Evolutionary conservation across 2,797 vertebrate genomes (phyloP).

Genomic region (Falco berigora): DNA sequence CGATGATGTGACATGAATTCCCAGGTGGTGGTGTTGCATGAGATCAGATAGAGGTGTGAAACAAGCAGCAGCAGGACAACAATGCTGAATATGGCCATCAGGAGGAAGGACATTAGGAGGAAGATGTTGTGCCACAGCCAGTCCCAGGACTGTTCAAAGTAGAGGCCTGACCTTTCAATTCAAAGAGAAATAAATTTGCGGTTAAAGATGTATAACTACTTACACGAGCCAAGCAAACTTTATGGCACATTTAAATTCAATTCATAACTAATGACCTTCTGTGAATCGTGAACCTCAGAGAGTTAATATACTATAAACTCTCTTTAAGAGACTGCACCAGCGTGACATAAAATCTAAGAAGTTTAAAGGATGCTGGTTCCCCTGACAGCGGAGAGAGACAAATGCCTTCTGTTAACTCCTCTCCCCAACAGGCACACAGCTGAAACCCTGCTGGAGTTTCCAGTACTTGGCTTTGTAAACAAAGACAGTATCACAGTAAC

Average conservation of each 20-base stretch:
- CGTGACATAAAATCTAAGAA: not conserved
- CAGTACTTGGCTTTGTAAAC: not conserved
- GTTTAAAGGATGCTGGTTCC: not conserved
- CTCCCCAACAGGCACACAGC: not conserved
- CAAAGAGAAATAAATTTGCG: not conserved
- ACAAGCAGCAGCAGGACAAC: conserved; percentile 83
- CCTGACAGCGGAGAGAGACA: not conserved
- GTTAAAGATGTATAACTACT: not conserved
- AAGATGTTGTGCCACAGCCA: conserved; percentile 82
- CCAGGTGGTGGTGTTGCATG: conserved; percentile 93
- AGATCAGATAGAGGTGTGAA: conserved; percentile 90
- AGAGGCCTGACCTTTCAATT: conserved; percentile 85
- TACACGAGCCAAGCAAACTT: not conserved
- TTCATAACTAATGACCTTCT: not conserved
- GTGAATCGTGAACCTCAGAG: not conserved
- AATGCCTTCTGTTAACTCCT: not conserved
- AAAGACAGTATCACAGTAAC: not conserved
- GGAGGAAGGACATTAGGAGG: conserved; percentile 75
- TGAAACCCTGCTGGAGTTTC: not conserved
- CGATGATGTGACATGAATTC: conserved; percentile 94
- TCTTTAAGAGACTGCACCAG: not conserved
- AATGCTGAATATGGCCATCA: conserved; percentile 74
- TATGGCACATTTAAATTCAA: not conserved
- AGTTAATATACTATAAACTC: not conserved
- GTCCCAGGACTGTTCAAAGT: conserved; percentile 71